Evolutionary conservation across 1,140 invertebrate genomes (phyloP).

Genomic region (Bombus waltoni): DNA sequence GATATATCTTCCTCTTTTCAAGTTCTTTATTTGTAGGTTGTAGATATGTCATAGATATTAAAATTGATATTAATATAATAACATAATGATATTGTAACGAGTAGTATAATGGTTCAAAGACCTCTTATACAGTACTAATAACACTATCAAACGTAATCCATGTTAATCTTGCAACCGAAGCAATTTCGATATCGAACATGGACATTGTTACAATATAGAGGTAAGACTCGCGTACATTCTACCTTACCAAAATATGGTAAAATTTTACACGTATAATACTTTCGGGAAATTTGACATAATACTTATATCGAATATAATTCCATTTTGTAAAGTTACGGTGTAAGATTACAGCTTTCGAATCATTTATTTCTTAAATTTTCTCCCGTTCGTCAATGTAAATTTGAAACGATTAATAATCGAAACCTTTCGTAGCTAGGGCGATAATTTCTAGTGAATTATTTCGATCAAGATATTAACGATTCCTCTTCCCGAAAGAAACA

Average conservation of each 20-base stretch:
- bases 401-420: background rate
- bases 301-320: no score
- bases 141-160: conserved; percentile 28
- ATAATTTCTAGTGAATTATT: background rate
- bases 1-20: background rate
- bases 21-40: background rate
- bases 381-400: background rate
- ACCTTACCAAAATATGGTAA: no score
- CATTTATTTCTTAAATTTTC: no score
- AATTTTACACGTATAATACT: background rate
- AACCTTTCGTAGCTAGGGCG: background rate
- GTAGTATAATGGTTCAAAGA: background rate
- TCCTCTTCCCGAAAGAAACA: background rate
- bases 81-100: background rate
- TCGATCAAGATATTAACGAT: background rate
- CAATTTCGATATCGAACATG: conserved; percentile 44
- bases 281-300: background rate
- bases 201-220: background rate
- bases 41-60: background rate
- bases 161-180: conserved; percentile 19
- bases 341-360: no score
- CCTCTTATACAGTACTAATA: conserved; percentile 21
- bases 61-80: background rate
- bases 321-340: no score
- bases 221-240: no score